A percentile compares a stretch with the other conserved stretches of the same genome.
Conservation (phyloP, 2,113 vertebrate genomes). For the Charadrius vociferus region DNA sequence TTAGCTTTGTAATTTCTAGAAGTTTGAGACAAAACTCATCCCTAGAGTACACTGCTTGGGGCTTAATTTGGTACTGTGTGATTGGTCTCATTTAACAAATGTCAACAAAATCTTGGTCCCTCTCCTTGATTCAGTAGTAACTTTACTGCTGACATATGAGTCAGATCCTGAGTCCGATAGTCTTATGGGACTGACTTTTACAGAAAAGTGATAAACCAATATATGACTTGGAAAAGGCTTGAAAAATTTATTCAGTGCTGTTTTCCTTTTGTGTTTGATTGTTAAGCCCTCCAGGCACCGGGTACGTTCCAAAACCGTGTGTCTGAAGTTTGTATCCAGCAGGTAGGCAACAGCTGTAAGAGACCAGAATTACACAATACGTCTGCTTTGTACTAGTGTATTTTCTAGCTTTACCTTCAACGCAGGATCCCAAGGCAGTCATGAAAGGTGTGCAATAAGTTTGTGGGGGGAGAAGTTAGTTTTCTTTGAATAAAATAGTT, state of each 20-base stretch:
- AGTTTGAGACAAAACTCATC: background rate
- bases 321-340: background rate
- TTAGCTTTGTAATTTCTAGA: background rate
- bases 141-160: background rate
- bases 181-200: background rate
- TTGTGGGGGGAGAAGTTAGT: background rate
- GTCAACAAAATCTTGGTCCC: background rate
- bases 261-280: constrained; percentile 3
- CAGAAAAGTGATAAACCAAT: background rate
- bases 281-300: rapidly evolving
- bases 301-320: background rate
- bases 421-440: background rate
- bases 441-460: constrained; percentile 21
- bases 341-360: background rate
- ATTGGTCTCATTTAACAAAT: constrained; percentile 18
- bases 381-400: background rate
- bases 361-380: no score
- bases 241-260: background rate
- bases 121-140: background rate
- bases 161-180: background rate
- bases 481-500: constrained; percentile 17
- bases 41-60: background rate
- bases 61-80: constrained; percentile 1
- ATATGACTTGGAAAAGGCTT: background rate
- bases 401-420: constrained; percentile 4